These are phyloP conservation scores for Scarus forsteni DNA, from an alignment of 2,797 vertebrate genomes.

Conservation along the genomic window DNA sequence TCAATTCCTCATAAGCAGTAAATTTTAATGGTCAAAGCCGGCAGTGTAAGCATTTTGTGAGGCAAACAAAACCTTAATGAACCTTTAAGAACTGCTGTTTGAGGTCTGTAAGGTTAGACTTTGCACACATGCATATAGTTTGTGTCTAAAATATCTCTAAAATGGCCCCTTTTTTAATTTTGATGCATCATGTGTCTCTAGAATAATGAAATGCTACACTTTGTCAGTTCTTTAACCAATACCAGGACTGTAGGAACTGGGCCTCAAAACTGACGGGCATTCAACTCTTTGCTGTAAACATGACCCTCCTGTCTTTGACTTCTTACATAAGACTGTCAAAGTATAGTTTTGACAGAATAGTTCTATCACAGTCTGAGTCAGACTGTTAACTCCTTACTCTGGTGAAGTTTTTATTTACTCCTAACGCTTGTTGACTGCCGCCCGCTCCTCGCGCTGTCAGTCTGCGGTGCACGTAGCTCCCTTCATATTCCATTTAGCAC, in stretches of 20 bases:
- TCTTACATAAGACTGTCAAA: too few relatives aligned
- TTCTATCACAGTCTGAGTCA: not conserved
- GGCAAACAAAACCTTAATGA: not conserved
- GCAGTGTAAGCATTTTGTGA: not conserved
- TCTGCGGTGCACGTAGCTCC: constrained; percentile 55
- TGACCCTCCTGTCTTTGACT: not conserved
- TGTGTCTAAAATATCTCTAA: too few relatives aligned
- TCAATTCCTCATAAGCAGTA: not conserved
- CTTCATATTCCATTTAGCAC: constrained; percentile 64
- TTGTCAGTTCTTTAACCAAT: too few relatives aligned
- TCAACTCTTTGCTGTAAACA: not conserved
- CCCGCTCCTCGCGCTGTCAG: constrained; percentile 53
- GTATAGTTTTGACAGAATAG: not conserved
- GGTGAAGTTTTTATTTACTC: constrained; percentile 56
- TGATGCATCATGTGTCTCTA: too few relatives aligned
- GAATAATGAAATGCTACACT: too few relatives aligned
- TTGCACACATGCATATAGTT: too few relatives aligned
- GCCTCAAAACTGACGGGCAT: too few relatives aligned
- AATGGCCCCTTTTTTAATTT: too few relatives aligned
- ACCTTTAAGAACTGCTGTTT: too few relatives aligned
- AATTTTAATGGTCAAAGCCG: not conserved
- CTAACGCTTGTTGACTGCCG: constrained; percentile 53
- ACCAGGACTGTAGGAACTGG: too few relatives aligned
- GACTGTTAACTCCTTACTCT: not conserved
- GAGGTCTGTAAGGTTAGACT: too few relatives aligned